Evolutionary conservation across 2,888 invertebrate species (phyloP), one percentile per base, ranked within the genome.

Genomic region (Diaprepes abbreviatus): DNA sequence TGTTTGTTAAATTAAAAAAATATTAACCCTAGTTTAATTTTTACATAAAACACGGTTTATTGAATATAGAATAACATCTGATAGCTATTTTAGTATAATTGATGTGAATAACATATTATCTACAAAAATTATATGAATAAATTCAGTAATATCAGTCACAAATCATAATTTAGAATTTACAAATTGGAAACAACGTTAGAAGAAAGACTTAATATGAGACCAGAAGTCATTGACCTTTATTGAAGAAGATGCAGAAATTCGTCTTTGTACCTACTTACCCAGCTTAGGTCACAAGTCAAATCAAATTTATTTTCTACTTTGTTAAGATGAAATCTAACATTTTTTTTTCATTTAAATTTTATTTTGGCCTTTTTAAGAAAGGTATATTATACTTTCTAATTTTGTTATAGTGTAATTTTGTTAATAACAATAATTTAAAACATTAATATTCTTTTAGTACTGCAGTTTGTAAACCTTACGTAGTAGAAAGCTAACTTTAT

Each of bases 181-280:
- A 70, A 70, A 70, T 70, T 66, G 70, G 24, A 66, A 70, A 70
- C 66, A 70, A 57, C 70, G 70, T 66, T 70, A 62, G 60, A 57
- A 66, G 70, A 60, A 70, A 70, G 66, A 70, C 31, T 62, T 45
- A 50, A 63, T 48, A 69, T 64, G 59, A 64, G 59, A 58, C 58
- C 50, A 66, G 55, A 63, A 66, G 71, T 66, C 71, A 66, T 31
- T 58, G 71, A 71, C 71, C 71, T 65, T 31, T 62, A 70, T 66
- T 52, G 70, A 71, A 71, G 71, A 71, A 71, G 71, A 71, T 71
- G 71, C 71, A 71, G 71, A 71, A 71, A 66, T 71, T 71, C 66
- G 71, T 71, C 58, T 40, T 50, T 65, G 43, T 59, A 60, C 70
- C 60, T 65, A 70, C 70, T 62, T 70, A 55, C 62, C 21, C 35